phyloP scores from a whole-genome alignment of 2,797 vertebrate genomes.

The Margarornis squamiger region DNA sequence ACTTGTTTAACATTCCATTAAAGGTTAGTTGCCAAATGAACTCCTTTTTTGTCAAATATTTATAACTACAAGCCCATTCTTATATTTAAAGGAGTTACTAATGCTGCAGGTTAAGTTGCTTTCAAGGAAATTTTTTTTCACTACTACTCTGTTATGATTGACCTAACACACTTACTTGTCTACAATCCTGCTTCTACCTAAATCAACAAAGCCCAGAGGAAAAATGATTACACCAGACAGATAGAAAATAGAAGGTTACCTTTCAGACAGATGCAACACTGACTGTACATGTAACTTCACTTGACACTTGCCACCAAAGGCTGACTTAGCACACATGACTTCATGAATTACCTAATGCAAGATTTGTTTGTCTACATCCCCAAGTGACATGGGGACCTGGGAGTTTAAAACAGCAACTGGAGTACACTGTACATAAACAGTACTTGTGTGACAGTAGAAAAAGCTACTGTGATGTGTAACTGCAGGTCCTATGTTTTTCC shows the following conservation, averaged over 20 bases:
- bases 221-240: not conserved
- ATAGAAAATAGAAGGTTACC: not conserved
- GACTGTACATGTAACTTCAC: not conserved
- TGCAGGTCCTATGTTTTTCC: not conserved
- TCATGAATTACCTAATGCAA: not conserved
- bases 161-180: not conserved
- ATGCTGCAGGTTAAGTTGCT: constrained; percentile 13
- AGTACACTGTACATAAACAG: not conserved
- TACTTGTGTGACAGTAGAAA: not conserved
- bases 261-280: not conserved
- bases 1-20: constrained; percentile 75
- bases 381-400: not conserved
- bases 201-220: not conserved
- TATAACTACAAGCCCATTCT: constrained; percentile 49
- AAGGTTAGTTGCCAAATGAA: constrained; percentile 71
- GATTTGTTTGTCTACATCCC: not conserved
- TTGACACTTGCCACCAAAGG: not conserved
- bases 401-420: not conserved
- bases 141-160: not conserved
- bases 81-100: constrained; percentile 45
- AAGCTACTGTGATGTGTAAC: not conserved
- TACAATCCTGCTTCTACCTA: not conserved
- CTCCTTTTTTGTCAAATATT: constrained; percentile 67
- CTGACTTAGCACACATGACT: not conserved
- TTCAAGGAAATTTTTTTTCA: not conserved